Evolutionary conservation across 2,797 vertebrate genomes (phyloP).

Genomic region (Hyperoplus immaculatus): DNA sequence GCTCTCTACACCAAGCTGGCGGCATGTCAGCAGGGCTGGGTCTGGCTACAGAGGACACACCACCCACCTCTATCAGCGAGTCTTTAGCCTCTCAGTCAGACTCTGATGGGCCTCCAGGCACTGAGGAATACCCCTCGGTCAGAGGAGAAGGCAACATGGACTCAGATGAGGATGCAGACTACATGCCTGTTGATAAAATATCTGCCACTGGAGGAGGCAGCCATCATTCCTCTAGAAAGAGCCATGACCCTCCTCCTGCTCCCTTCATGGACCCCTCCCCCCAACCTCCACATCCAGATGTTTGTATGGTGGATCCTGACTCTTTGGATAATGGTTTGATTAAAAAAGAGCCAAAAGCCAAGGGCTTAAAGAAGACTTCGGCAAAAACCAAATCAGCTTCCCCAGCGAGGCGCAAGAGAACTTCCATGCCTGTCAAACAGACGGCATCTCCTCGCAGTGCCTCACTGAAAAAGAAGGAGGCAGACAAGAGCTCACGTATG

Average conservation of each 20-base stretch:
- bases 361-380: slow-evolving; percentile 88
- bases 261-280: slow-evolving; percentile 92
- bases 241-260: slow-evolving; percentile 91
- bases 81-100: slow-evolving; percentile 96
- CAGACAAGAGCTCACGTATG: slow-evolving; percentile 87
- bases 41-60: slow-evolving; percentile 91
- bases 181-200: slow-evolving; percentile 94
- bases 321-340: slow-evolving; percentile 84
- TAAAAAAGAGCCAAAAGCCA: slow-evolving; percentile 94
- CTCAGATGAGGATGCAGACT: slow-evolving; percentile 96
- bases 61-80: slow-evolving; percentile 95
- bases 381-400: slow-evolving; percentile 92
- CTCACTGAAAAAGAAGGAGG: slow-evolving; percentile 89
- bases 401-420: slow-evolving; percentile 91
- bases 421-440: slow-evolving; percentile 90
- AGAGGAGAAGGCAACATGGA: slow-evolving; percentile 93
- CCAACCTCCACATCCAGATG: slow-evolving; percentile 92
- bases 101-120: slow-evolving; percentile 92
- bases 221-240: slow-evolving; percentile 84
- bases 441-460: slow-evolving; percentile 85
- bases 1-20: slow-evolving; percentile 80
- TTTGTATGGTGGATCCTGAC: slow-evolving; percentile 98
- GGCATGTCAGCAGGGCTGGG: slow-evolving; percentile 80
- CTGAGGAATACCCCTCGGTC: slow-evolving; percentile 93
- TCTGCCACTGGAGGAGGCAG: slow-evolving; percentile 82